Evolutionary conservation across 2,113 vertebrate species (phyloP), one percentile per base, ranked within the genome.

Genomic region (Psammodynastes pulverulentus): DNA sequence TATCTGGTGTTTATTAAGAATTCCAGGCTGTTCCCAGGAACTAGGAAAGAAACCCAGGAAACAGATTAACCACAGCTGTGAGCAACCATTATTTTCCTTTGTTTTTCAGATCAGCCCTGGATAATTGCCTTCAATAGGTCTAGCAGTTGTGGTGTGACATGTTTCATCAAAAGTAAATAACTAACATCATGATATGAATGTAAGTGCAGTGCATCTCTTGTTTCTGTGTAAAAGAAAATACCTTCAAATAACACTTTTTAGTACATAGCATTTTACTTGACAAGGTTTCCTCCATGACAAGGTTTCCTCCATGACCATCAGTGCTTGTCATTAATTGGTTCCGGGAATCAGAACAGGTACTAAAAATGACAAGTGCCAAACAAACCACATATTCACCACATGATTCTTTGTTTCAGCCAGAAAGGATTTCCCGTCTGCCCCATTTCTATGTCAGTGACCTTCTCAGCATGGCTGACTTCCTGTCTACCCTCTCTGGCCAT

Each of bases 221-320:
- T 3, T 3, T 0, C 3, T 3, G 15, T 23, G 24, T 3, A 43
- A 89, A 93, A 90, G 7, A 56, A 91, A 43, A 1, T 19, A 58
- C 12, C 2, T 39, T 19, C 67, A 51, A 23, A 4, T 9, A 48
- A 19, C 72, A 52, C n/a, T 58, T 53, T 24, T 85, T 23, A 24
- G 5, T 2, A 0, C 0, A 5, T 1, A 10, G 12, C 5, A 2
- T 39, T 52, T 1, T 24, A 53, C 8, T 88, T 45, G 15, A 49
- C 0, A 9, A 1, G 19, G 19, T 0, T 84, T 54, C 46, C 0
- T n/a, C 89, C 26, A 23, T 52, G 92, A 45, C 52, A 58, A 1
- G 19, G 19, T 0, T 84, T 54, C 46, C 0, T n/a, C 89, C 26
- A 23, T 52, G 92, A 45, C 52, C 26, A n/a, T n/a, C 56, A 58